Evolutionary conservation across 2,113 vertebrate genomes (phyloP), one percentile per base, ranked within the genome.

Genomic region (Condylura cristata): DNA sequence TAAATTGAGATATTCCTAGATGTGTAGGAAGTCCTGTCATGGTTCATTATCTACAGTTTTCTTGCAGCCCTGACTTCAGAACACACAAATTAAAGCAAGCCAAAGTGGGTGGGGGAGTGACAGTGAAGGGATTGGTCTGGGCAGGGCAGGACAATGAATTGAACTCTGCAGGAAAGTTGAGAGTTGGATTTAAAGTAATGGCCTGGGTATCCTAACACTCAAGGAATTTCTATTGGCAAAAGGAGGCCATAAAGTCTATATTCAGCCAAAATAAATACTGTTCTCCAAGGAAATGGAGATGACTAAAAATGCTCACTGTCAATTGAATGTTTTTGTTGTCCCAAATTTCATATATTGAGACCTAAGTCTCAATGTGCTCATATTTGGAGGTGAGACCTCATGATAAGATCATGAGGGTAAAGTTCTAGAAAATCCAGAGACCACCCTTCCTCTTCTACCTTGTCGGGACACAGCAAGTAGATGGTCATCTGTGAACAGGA

Each of bases 401-500:
- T 16, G n/a, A 51, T 16, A 5, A 14, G 30, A n/a, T 32, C n/a
- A 6, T 2, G 6, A 53, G 11, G 3, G 24, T 51, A 10, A n/a
- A 48, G 32, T 16, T 24, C 66, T 10, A 10, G 10, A 72, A 34
- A 39, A 9, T 6, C n/a, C 46, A 4, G 13, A 66, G 34, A 28
- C 13, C 8, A 16, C 34, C 5, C 41, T 46, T 20, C 16, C 5
- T 12, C 74, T 24, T 32, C 20, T 20, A 8, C 46, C 1, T 1
- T 8, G 16, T 32, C 26, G n/a, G 24, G 51, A 60, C 66, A 60
- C 5, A 4, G 51, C 8, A 60, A 24, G 28, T 1, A 46, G 30
- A 44, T 1, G 2, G 20, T 7, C 8, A 1, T 16, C 37, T n/a
- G 17, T 0, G 1, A 32, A 18, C 26, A 6, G 8, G 37, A 24